Percentiles rank a stretch among this genome's conserved stretches.
Evolutionary conservation across 1,140 invertebrate genomes (phyloP).

Genomic region (Drosophila leontia): DNA sequence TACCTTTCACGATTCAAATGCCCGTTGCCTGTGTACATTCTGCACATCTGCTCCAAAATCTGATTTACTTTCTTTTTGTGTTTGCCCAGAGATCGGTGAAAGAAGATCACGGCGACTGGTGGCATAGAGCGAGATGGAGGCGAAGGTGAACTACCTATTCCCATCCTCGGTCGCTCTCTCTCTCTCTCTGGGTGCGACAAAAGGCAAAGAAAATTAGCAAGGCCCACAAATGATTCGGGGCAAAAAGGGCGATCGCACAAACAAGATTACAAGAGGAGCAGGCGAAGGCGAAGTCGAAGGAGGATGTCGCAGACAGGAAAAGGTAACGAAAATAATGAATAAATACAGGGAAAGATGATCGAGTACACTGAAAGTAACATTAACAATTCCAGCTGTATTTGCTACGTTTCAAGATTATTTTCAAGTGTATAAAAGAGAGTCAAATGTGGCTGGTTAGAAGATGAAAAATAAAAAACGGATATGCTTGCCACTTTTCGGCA

Average conservation of each 20-base stretch:
- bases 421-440: neutral
- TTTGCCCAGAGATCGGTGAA: conserved; percentile 45
- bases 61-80: conserved; percentile 80
- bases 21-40: conserved; percentile 8
- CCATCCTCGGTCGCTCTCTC: conserved; percentile 5
- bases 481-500: neutral
- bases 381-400: neutral
- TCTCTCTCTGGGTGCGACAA: conserved; percentile 35
- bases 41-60: conserved; percentile 80
- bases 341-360: conserved; percentile 12
- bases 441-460: neutral
- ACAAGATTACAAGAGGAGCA: conserved; percentile 68
- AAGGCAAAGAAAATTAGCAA: conserved; percentile 71
- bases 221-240: conserved; percentile 64
- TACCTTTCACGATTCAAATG: conserved; percentile 10
- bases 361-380: neutral
- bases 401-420: neutral
- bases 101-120: conserved; percentile 75
- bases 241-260: conserved; percentile 77
- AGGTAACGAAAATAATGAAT: conserved; percentile 30
- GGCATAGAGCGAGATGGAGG: conserved; percentile 11
- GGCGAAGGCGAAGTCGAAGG: conserved; percentile 10
- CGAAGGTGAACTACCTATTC: conserved; percentile 19
- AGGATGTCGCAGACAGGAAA: conserved; percentile 42
- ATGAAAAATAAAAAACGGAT: neutral